These are phyloP conservation scores for Pyxicephalus adspersus DNA, from an alignment of 2,113 vertebrate species.

Conservation along the genomic window DNA sequence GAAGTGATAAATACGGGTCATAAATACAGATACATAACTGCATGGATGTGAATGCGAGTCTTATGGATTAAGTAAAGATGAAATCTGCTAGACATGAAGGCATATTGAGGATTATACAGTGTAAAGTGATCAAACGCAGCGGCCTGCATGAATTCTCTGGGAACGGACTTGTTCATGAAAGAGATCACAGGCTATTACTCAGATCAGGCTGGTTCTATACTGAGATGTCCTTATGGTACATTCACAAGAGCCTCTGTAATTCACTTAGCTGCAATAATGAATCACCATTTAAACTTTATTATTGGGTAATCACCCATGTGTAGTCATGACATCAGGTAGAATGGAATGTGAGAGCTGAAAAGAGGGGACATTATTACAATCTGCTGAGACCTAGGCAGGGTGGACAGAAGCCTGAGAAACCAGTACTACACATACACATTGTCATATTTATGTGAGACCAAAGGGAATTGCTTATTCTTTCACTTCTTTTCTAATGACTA, in stretches of 20 bases:
- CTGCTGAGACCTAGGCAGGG: neutral
- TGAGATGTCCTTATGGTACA: conserved; percentile 45
- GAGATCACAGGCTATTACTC: conserved; percentile 49
- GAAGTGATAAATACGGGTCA: neutral
- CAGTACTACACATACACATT: neutral
- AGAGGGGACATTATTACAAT: conserved; percentile 44
- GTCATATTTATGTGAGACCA: neutral
- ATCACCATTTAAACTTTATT: conserved; percentile 51
- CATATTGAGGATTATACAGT: conserved; percentile 23
- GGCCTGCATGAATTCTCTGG: conserved; percentile 26
- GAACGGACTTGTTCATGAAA: conserved; percentile 28
- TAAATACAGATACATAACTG: neutral
- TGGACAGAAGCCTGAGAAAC: conserved; percentile 35
- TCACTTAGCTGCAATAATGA: conserved; percentile 55
- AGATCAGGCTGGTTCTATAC: conserved; percentile 16
- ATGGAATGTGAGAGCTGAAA: conserved; percentile 48
- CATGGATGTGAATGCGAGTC: neutral
- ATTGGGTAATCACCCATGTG: conserved; percentile 55
- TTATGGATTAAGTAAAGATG: conserved; percentile 13
- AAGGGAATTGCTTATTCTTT: too few relatives aligned
- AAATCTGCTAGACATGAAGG: conserved; percentile 26
- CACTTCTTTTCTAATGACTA: too few relatives aligned
- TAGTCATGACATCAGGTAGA: conserved; percentile 50
- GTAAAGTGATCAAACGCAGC: conserved; percentile 8
- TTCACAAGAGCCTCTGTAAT: conserved; percentile 52